Conservation (phyloP, 2,113 vertebrate species). For the Carassius carassius region DNA sequence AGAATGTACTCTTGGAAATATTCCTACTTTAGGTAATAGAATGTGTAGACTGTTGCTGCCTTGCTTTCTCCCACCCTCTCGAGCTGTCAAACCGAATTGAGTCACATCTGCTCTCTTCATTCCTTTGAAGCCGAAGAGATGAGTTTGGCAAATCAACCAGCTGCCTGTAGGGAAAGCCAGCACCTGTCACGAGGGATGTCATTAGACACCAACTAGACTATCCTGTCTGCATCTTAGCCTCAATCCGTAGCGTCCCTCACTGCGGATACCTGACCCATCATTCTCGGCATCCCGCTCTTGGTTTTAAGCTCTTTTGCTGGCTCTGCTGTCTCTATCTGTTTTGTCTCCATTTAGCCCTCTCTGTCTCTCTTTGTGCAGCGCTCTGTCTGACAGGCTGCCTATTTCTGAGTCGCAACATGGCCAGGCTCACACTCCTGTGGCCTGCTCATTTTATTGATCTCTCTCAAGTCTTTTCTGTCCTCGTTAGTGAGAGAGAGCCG, state of each 20-base stretch:
- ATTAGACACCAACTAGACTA: constrained; percentile 67
- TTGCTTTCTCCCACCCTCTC: constrained; percentile 34
- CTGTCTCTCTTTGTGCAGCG: constrained; percentile 15
- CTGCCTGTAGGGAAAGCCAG: constrained; percentile 69
- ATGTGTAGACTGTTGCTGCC: constrained; percentile 34
- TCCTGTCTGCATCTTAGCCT: constrained; percentile 24
- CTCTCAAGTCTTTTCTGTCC: constrained; percentile 45
- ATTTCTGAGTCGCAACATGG: constrained; percentile 47
- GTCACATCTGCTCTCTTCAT: constrained; percentile 72
- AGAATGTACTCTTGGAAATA: constrained; percentile 40
- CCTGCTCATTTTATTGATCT: constrained; percentile 53
- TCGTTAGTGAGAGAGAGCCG: constrained; percentile 43
- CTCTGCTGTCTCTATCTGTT: constrained; percentile 31
- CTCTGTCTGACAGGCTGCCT: constrained; percentile 44
- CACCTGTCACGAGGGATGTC: constrained; percentile 74
- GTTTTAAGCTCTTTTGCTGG: constrained; percentile 24
- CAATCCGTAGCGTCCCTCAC: constrained; percentile 17
- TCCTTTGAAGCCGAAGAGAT: constrained; percentile 69
- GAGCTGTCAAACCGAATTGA: constrained; percentile 70
- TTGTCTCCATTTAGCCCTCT: constrained; percentile 40
- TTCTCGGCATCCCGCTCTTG: neutral
- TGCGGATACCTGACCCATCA: constrained; percentile 19
- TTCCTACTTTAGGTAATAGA: constrained; percentile 40
- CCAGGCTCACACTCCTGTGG: constrained; percentile 48
- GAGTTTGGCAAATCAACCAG: constrained; percentile 70